Percentiles rank a stretch among this genome's conserved stretches.
phyloP scores from a whole-genome alignment of 2,888 invertebrate genomes.

The Chloromyia formosa region DNA sequence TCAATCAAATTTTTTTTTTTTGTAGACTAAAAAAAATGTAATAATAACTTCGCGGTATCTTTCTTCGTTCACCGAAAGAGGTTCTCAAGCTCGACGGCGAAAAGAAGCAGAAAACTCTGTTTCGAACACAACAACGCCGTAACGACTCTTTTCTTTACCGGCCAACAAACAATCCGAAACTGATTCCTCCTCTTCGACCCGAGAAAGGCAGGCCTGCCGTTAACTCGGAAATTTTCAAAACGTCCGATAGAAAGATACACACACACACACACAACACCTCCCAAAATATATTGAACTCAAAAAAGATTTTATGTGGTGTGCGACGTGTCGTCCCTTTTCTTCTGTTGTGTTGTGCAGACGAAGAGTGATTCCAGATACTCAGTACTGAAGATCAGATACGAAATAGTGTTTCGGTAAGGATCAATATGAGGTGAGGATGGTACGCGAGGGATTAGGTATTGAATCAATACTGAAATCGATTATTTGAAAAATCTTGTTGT shows the following conservation, averaged over 20 bases:
- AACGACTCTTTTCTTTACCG: slow-evolving; percentile 28
- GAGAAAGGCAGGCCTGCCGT: slow-evolving; percentile 23
- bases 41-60: neutral
- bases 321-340: no score
- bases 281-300: slow-evolving; percentile 16
- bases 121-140: neutral
- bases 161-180: slow-evolving; percentile 48
- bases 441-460: no score
- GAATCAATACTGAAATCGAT: no score
- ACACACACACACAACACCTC: neutral
- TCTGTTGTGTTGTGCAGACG: no score
- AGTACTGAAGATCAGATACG: neutral
- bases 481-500: no score
- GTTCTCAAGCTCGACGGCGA: neutral
- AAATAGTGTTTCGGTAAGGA: neutral
- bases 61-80: no score
- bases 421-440: no score
- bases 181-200: slow-evolving; percentile 42
- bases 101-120: neutral
- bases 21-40: neutral
- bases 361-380: slow-evolving; percentile 30
- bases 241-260: slow-evolving; percentile 3
- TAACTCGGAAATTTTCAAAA: neutral
- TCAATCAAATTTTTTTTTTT: slow-evolving; percentile 39
- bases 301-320: slow-evolving; percentile 22